These are phyloP conservation scores for Eurystomus glaucurus DNA, from an alignment of 2,797 vertebrate genomes.

Conservation along the genomic window DNA sequence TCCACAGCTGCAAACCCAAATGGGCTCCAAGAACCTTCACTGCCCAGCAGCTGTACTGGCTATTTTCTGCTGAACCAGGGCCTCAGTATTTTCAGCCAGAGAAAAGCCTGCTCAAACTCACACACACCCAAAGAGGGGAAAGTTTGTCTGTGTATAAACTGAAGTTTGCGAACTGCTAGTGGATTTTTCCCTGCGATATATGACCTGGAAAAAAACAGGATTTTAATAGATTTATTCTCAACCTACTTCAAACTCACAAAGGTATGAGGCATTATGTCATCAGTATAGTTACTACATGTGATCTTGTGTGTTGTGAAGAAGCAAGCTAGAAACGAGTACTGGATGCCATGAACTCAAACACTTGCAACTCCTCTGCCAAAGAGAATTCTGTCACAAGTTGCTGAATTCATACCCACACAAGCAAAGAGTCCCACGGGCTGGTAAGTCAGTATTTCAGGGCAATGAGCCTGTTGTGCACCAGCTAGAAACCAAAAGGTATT, in stretches of 20 bases:
- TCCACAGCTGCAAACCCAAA: conserved; percentile 66
- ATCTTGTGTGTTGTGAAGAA: conserved; percentile 7
- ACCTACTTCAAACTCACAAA: not conserved
- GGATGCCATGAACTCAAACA: conserved; percentile 16
- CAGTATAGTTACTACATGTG: not conserved
- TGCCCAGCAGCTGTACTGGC: conserved; percentile 44
- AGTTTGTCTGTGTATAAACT: not conserved
- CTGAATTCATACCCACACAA: not conserved
- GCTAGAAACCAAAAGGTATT: not conserved
- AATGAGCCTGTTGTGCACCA: not conserved
- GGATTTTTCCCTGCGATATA: not conserved
- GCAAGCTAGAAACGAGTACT: not conserved
- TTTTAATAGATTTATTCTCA: conserved; percentile 21
- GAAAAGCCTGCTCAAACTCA: not conserved
- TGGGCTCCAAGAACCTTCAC: not conserved
- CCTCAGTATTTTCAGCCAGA: not conserved
- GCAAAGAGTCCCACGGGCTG: not conserved
- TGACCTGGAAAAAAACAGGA: not conserved
- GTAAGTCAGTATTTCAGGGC: not conserved
- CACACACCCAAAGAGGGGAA: not conserved
- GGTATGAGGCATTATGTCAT: not conserved
- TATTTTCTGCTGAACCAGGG: conserved; percentile 49
- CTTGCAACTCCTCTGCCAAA: conserved; percentile 17
- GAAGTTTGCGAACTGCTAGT: not conserved
- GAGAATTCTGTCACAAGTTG: conserved; percentile 46